Evolutionary conservation across 92 coral and sea anemone genomes (phyloP).

Genomic region (Metridium senile): DNA sequence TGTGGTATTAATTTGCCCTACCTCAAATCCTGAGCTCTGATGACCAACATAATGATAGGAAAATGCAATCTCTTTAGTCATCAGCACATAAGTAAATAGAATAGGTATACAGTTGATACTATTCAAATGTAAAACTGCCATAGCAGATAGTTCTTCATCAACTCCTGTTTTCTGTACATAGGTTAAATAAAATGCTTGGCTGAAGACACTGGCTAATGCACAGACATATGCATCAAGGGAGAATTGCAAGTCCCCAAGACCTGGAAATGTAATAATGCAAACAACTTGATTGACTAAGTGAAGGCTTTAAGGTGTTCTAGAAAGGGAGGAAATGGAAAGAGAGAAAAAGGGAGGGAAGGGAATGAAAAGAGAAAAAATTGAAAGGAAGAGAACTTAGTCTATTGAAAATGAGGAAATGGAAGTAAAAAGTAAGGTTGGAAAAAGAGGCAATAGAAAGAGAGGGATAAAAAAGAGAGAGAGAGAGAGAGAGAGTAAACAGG

Average conservation of each 20-base stretch:
- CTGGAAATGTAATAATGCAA: constrained; percentile 26
- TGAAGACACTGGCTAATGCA: constrained; percentile 84
- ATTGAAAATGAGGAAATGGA: no score
- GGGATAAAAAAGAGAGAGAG: no score
- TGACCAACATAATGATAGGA: constrained; percentile 49
- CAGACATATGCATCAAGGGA: constrained; percentile 74
- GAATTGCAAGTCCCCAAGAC: constrained; percentile 82
- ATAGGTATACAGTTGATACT: constrained; percentile 88
- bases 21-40: constrained; percentile 27
- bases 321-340: no score
- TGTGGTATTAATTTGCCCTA: neutral
- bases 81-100: constrained; percentile 52
- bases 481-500: no score
- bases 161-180: constrained; percentile 87
- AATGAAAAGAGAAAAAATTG: no score
- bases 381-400: no score
- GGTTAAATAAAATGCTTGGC: constrained; percentile 86
- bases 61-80: constrained; percentile 51
- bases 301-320: neutral
- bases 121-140: constrained; percentile 82
- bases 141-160: constrained; percentile 73
- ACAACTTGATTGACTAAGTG: neutral
- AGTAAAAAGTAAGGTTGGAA: no score
- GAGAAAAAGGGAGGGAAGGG: no score
- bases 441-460: no score